These are phyloP conservation scores for Lysandra bellargus DNA, from an alignment of 2,888 invertebrate species.

Conservation along the genomic window DNA sequence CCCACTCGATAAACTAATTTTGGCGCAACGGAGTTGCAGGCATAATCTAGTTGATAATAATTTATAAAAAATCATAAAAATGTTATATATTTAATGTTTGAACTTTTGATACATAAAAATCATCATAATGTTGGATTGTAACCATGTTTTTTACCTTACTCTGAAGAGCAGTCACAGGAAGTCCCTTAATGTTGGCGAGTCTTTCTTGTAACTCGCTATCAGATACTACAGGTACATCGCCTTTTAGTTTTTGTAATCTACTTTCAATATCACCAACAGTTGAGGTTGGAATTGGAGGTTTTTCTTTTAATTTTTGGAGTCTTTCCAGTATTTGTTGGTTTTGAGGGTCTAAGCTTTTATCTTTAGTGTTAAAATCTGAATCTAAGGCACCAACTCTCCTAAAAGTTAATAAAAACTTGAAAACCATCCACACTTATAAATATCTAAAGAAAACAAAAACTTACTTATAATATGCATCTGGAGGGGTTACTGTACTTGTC, in stretches of 20 bases:
- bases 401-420: constrained; percentile 31
- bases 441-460: constrained; percentile 34
- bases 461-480: constrained; percentile 81
- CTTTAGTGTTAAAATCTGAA: constrained; percentile 32
- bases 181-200: constrained; percentile 84
- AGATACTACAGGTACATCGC: constrained; percentile 67
- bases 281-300: constrained; percentile 51
- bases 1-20: too few species aligned
- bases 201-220: constrained; percentile 84
- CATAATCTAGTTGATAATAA: too few species aligned
- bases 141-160: constrained; percentile 56
- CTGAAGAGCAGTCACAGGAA: constrained; percentile 54
- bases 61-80: background rate
- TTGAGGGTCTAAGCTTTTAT: constrained; percentile 61
- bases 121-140: background rate
- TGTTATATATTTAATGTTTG: background rate
- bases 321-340: constrained; percentile 85
- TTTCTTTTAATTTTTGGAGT: constrained; percentile 84
- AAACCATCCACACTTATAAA: background rate
- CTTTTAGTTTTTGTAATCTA: constrained; percentile 62
- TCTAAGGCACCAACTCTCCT: constrained; percentile 47
- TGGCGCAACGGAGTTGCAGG: too few species aligned
- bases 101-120: background rate
- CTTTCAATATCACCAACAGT: constrained; percentile 55
- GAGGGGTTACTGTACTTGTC: constrained; percentile 57